Evolutionary conservation across 2,797 vertebrate genomes (phyloP).

Genomic region (Peromyscus nudipes): DNA sequence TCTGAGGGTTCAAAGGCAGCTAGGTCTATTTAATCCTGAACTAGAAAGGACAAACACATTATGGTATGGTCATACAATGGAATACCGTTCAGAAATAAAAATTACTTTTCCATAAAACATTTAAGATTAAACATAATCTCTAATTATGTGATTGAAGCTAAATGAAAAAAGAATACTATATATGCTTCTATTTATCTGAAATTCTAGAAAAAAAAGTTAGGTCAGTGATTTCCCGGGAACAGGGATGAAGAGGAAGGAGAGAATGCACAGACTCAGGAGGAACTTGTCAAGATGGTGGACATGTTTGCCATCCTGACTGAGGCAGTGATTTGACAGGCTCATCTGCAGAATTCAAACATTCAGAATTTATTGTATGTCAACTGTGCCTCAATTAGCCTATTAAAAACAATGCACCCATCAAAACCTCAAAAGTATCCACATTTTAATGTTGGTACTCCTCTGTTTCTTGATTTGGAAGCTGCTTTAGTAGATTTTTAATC

Average conservation of each 20-base stretch:
- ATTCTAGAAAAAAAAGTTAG: neutral
- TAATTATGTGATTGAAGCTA: neutral
- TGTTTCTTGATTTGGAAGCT: neutral
- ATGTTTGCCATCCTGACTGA: neutral
- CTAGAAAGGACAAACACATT: neutral
- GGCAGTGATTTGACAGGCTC: neutral
- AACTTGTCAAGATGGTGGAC: neutral
- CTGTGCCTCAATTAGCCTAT: neutral
- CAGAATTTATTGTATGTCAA: neutral
- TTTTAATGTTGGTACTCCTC: neutral
- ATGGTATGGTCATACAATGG: neutral
- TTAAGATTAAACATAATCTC: neutral
- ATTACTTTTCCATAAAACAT: neutral
- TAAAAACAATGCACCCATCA: neutral
- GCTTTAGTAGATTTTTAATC: conserved; percentile 10
- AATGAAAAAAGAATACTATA: neutral
- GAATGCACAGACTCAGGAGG: neutral
- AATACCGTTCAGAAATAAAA: conserved; percentile 35
- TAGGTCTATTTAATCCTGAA: neutral
- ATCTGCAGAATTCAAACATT: neutral
- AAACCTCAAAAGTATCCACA: neutral
- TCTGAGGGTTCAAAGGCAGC: neutral
- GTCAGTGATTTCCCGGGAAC: neutral
- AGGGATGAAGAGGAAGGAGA: neutral
- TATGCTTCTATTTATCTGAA: neutral